Evolutionary conservation across 2,797 vertebrate species (phyloP).

Genomic region (Sebastes cheni): DNA sequence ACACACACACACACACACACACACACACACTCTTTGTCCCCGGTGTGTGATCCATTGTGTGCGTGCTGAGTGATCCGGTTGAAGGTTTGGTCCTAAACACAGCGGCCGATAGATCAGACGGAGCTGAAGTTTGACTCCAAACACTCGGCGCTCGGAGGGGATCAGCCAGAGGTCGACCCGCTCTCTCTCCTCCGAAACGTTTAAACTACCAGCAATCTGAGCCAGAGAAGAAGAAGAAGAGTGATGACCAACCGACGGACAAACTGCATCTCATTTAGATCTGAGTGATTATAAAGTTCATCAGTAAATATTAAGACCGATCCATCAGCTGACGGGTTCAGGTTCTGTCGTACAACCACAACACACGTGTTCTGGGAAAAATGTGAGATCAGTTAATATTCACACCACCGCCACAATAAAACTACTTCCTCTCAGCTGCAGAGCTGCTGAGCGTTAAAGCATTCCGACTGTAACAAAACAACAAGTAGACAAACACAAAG

Average conservation of each 20-base stretch:
- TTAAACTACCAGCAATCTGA: not conserved
- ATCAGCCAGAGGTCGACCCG: slow-evolving; percentile 56
- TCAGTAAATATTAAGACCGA: slow-evolving; percentile 55
- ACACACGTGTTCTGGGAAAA: slow-evolving; percentile 1
- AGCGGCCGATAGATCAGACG: slow-evolving; percentile 58
- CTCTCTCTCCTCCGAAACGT: not conserved
- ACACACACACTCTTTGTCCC: slow-evolving; percentile 14
- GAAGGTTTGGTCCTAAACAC: slow-evolving; percentile 58
- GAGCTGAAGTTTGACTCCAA: slow-evolving; percentile 67
- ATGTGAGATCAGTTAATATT: not conserved
- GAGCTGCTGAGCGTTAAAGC: not conserved
- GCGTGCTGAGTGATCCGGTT: slow-evolving; percentile 38
- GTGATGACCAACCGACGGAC: slow-evolving; percentile 11
- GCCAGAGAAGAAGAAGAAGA: slow-evolving; percentile 5
- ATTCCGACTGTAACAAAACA: not conserved
- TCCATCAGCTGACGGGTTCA: slow-evolving; percentile 24
- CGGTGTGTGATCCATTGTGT: slow-evolving; percentile 50
- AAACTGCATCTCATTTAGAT: slow-evolving; percentile 22
- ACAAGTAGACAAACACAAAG: not conserved
- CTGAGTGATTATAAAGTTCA: slow-evolving; percentile 32
- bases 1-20: slow-evolving; percentile 21
- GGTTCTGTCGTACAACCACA: not conserved
- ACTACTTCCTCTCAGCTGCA: not conserved
- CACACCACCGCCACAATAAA: not conserved
- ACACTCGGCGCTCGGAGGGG: slow-evolving; percentile 43